Evolutionary conservation across 1,140 invertebrate species (phyloP).

Genomic region (Microplitis demolitor): DNA sequence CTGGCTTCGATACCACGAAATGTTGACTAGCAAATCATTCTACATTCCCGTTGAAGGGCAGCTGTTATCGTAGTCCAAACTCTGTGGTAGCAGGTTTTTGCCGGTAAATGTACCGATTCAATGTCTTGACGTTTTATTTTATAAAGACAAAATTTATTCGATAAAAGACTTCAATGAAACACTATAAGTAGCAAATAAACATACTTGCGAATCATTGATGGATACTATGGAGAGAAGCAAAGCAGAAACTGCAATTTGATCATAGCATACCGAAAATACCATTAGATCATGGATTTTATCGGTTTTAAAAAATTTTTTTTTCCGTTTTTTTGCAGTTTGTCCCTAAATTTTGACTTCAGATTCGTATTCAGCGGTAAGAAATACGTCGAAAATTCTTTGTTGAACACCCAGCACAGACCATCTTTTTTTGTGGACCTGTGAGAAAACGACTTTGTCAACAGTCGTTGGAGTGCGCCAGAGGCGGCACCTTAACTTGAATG

Average conservation of each 20-base stretch:
- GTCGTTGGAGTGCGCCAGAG: too few species aligned
- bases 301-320: too few species aligned
- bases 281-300: too few species aligned
- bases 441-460: too few species aligned
- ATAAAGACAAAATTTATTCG: not conserved
- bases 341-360: too few species aligned
- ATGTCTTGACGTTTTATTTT: not conserved
- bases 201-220: not conserved
- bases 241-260: not conserved
- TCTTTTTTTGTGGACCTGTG: too few species aligned
- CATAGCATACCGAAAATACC: not conserved
- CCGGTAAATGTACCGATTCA: not conserved
- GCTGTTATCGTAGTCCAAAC: conserved; percentile 9
- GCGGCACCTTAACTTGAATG: too few species aligned
- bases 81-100: conserved; percentile 9
- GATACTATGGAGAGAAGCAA: not conserved
- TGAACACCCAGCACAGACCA: too few species aligned
- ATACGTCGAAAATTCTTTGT: too few species aligned
- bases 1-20: conserved; percentile 22
- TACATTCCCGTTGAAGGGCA: conserved; percentile 3
- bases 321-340: too few species aligned
- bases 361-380: too few species aligned
- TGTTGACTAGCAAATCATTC: not conserved
- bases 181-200: not conserved
- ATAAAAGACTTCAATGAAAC: too few species aligned